A percentile compares a stretch with the other conserved stretches of the same genome.
These are phyloP conservation scores for Apistogramma diplotaenia DNA, from an alignment of 2,113 vertebrate genomes.

Conservation along the genomic window DNA sequence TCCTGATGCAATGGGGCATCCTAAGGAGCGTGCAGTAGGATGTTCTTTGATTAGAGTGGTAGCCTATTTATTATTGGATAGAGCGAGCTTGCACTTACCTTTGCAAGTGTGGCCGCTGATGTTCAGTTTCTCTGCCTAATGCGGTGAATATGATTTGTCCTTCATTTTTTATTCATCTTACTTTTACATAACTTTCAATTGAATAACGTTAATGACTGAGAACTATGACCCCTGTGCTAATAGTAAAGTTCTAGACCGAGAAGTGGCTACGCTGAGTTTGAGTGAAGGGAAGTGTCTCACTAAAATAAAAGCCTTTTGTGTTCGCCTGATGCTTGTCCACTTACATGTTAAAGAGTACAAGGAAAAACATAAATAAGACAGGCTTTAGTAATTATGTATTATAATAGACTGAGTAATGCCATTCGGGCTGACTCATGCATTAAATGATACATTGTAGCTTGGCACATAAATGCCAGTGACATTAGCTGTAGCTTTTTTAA, in stretches of 20 bases:
- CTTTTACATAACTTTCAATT: conserved; percentile 9
- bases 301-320: neutral
- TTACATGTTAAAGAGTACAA: neutral
- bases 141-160: conserved; percentile 10
- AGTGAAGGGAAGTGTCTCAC: neutral
- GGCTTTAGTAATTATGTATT: neutral
- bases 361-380: neutral
- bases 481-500: neutral
- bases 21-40: conserved; percentile 40
- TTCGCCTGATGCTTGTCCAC: neutral
- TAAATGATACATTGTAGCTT: neutral
- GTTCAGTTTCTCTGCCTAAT: conserved; percentile 10
- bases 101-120: neutral
- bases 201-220: neutral
- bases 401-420: neutral
- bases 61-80: conserved; percentile 60
- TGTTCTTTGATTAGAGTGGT: conserved; percentile 60
- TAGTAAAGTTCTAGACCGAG: neutral
- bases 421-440: neutral
- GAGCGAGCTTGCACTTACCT: conserved; percentile 13
- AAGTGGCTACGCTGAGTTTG: neutral
- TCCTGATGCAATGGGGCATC: conserved; percentile 61
- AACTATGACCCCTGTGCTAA: neutral
- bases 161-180: conserved; percentile 42
- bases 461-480: neutral